Base-by-base conservation (phyloP, 1,140 invertebrate genomes). In the Drosophila truncata region DNA sequence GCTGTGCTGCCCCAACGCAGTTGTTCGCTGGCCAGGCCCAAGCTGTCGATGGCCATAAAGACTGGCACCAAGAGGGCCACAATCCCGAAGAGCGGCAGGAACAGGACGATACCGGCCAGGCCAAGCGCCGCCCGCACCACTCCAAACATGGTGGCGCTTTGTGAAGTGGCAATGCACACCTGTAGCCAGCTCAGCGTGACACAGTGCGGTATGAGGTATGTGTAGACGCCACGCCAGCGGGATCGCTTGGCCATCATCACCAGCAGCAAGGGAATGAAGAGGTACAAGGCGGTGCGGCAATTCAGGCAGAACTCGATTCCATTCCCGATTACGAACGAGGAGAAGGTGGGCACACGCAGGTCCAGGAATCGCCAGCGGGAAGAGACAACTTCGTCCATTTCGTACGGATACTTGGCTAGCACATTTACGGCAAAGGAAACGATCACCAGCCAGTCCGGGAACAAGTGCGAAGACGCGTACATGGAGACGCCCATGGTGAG, bases 181-280 rank as follows among this genome's bases (percentile, higher is more conserved):
- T 97, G 97, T 87, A 97, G 95, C 97, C 97, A 98, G 81, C 96
- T 97, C 8, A 97, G 93, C 0, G 96, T 97, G 0, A 98, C 96
- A 49, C 97, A 96, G 92, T 98, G 97, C 0, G 97, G 97, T 41
- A 98, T 95, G 0, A 97, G 92, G 33, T 94, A 95, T 62, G 95
- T 95, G 80, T 97, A 97, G 14, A 95, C 95, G 2, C 97, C 97
- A 54, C 95, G 94, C 96, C 97, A 97, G 50, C 95, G 94, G 14
- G 96, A 95, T 35, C 95, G 93, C 1, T 94, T 94, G 2, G 96
- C 96, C 95, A 98, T 96, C 75, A 95, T 94, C 0, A 95, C 77
- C 52, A 97, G 94, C 18, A 97, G 95, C 0, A 95, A 84, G 0
- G 96, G 96, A 55, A 97, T 97, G 9, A 96, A 82, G 0, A 97